Evolutionary conservation across 2,113 vertebrate species (phyloP).

Genomic region (Edolisoma coerulescens): DNA sequence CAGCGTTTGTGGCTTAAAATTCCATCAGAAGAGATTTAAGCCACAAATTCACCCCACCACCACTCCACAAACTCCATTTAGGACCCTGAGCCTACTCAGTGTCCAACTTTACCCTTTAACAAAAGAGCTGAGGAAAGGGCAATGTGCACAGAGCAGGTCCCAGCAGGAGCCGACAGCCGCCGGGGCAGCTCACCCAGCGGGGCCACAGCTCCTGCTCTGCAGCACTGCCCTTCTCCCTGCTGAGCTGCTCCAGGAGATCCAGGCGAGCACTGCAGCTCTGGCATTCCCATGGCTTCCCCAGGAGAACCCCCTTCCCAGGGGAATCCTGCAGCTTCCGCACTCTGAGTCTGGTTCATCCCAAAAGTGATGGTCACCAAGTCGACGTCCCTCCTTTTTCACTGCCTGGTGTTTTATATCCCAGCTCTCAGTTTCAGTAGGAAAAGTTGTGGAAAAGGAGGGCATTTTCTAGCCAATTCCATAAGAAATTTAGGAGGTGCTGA

Average conservation of each 20-base stretch:
- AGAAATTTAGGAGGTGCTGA: neutral
- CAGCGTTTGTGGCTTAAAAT: neutral
- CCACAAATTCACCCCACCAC: neutral
- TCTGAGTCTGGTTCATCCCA: neutral
- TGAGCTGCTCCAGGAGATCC: neutral
- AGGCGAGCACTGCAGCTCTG: fast-evolving
- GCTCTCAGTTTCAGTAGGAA: neutral
- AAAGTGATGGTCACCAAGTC: neutral
- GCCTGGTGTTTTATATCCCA: neutral
- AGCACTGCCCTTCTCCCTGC: neutral
- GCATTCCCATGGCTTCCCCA: neutral
- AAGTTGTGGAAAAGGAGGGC: neutral
- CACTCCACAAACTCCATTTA: neutral
- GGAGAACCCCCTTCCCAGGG: neutral
- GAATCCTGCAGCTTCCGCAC: neutral
- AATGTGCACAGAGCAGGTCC: neutral
- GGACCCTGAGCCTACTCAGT: neutral
- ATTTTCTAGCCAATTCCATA: neutral
- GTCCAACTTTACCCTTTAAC: neutral
- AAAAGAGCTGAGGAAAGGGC: neutral
- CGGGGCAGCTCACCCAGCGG: fast-evolving
- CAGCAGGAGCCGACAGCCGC: neutral
- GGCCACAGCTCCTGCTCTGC: neutral
- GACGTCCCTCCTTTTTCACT: neutral
- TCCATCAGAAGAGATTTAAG: neutral